phyloP scores from a whole-genome alignment of 2,888 invertebrate species.

The Pinctada fucata region DNA sequence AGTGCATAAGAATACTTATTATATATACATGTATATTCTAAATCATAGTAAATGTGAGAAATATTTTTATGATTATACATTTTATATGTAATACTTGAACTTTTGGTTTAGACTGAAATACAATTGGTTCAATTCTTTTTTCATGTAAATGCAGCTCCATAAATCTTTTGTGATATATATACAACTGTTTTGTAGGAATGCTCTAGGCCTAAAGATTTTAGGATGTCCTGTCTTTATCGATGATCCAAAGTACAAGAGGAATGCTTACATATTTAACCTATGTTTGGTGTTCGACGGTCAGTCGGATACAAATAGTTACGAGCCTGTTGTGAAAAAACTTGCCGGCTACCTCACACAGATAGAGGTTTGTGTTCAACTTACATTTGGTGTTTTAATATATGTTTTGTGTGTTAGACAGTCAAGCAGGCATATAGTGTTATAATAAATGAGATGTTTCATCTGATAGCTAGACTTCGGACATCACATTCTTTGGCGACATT shows the following conservation, averaged over 20 bases:
- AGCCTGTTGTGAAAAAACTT: constrained; percentile 94
- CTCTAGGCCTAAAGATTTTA: constrained; percentile 90
- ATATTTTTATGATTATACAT: no score
- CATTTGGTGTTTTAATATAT: not conserved
- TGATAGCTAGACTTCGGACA: not conserved
- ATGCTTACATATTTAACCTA: constrained; percentile 94
- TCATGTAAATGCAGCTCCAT: no score
- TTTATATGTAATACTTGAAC: no score
- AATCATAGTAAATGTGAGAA: no score
- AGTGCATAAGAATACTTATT: no score
- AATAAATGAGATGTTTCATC: not conserved
- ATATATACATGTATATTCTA: no score
- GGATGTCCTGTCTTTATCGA: constrained; percentile 95
- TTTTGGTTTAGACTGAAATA: no score
- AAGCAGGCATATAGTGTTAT: not conserved
- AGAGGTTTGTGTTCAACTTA: constrained; percentile 62
- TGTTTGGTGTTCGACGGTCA: constrained; percentile 95
- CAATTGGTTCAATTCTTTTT: no score
- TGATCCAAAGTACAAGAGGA: constrained; percentile 91
- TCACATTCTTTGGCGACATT: no score
- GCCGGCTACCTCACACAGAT: constrained; percentile 89
- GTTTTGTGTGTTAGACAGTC: not conserved
- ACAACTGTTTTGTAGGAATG: constrained; percentile 80
- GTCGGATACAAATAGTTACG: constrained; percentile 93
- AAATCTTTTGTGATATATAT: no score